phyloP scores from a whole-genome alignment of 2,797 vertebrate species.

The Alca torda region DNA sequence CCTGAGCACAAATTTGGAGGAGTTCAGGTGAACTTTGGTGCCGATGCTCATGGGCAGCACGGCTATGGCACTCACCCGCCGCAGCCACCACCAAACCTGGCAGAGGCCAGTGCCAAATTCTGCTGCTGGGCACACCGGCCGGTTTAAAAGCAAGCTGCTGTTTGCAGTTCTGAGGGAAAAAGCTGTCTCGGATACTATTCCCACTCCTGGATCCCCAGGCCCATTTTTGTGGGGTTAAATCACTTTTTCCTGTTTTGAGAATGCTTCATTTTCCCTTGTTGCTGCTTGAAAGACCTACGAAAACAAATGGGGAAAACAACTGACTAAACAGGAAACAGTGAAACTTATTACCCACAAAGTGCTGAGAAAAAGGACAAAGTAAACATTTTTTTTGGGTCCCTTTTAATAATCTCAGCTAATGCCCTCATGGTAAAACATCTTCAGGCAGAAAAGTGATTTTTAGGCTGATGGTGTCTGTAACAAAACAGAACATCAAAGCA shows the following conservation, averaged over 20 bases:
- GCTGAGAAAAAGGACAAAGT: constrained; percentile 59
- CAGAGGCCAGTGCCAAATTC: background rate
- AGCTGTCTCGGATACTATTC: background rate
- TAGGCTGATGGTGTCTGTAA: background rate
- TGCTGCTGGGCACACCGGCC: background rate
- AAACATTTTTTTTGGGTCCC: background rate
- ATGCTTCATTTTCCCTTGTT: constrained; percentile 53
- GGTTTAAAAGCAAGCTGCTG: background rate
- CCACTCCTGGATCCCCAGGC: constrained; percentile 36
- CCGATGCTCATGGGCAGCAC: background rate
- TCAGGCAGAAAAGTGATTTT: constrained; percentile 24
- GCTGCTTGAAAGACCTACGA: constrained; percentile 52
- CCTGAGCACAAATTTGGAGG: background rate
- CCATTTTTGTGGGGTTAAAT: constrained; percentile 70
- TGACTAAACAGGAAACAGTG: constrained; percentile 67
- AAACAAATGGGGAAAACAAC: constrained; percentile 68
- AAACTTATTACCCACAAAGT: constrained; percentile 49
- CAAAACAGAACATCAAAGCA: constrained; percentile 29
- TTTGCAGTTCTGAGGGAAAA: background rate
- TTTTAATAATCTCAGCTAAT: constrained; percentile 27
- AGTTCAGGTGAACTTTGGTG: background rate
- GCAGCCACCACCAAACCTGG: background rate
- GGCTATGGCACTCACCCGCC: background rate
- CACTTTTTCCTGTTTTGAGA: constrained; percentile 68
- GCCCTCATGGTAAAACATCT: background rate